Evolutionary conservation across 2,888 invertebrate species (phyloP).

Genomic region (Dyspetes luteomarginatus): DNA sequence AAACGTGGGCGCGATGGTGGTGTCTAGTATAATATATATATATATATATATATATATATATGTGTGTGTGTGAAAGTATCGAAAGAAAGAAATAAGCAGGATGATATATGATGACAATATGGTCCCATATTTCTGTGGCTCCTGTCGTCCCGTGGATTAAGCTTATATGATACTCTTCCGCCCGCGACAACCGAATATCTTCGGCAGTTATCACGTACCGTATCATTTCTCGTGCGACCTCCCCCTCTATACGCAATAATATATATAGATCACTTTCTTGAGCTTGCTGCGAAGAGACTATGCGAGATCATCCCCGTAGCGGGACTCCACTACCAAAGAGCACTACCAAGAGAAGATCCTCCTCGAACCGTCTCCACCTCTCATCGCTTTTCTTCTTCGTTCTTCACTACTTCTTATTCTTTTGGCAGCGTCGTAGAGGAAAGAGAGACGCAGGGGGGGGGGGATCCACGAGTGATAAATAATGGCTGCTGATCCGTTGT

Average conservation of each 20-base stretch:
- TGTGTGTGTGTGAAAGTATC: slow-evolving; percentile 64
- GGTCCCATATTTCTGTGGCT: slow-evolving; percentile 75
- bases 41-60: slow-evolving; percentile 49
- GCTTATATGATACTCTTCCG: slow-evolving; percentile 74
- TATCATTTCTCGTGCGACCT: slow-evolving; percentile 44
- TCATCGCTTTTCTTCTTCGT: slow-evolving; percentile 43
- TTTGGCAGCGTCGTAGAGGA: slow-evolving; percentile 30
- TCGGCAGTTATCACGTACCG: slow-evolving; percentile 77
- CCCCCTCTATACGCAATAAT: slow-evolving; percentile 26
- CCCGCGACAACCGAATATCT: slow-evolving; percentile 73
- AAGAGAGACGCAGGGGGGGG: background rate
- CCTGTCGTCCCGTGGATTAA: slow-evolving; percentile 75
- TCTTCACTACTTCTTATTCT: slow-evolving; percentile 36
- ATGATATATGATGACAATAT: slow-evolving; percentile 78
- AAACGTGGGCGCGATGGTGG: background rate
- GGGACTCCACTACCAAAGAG: slow-evolving; percentile 2
- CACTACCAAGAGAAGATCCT: slow-evolving; percentile 26
- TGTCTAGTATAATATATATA: slow-evolving; percentile 44
- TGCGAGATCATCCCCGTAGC: slow-evolving; percentile 44
- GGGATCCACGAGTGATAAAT: slow-evolving; percentile 72
- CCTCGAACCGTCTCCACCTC: slow-evolving; percentile 35
- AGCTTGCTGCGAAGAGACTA: slow-evolving; percentile 17
- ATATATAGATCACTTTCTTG: background rate
- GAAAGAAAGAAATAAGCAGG: slow-evolving; percentile 69
- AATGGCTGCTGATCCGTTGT: slow-evolving; percentile 69